These are phyloP conservation scores for Notothenia rossii DNA, from an alignment of 2,113 vertebrate species.

Conservation along the genomic window DNA sequence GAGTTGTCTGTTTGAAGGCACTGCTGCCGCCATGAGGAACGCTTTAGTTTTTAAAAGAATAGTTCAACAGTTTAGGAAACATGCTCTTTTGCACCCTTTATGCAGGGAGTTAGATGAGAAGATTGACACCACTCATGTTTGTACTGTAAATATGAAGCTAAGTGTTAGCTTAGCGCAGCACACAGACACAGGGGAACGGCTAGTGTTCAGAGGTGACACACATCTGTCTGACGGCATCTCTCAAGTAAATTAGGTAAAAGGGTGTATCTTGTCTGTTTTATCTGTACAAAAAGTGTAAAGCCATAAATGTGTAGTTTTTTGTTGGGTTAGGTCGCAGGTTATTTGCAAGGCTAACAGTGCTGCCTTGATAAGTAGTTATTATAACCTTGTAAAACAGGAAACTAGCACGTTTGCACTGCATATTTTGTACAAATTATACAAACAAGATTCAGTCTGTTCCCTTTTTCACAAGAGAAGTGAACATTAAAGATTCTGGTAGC, in stretches of 20 bases:
- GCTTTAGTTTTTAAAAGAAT: constrained; percentile 10
- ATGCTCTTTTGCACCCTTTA: not conserved
- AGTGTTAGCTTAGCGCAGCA: not conserved
- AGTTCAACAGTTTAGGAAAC: constrained; percentile 8
- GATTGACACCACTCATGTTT: not conserved
- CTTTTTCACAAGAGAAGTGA: not conserved
- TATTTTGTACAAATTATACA: not conserved
- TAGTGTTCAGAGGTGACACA: not conserved
- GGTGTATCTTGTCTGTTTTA: not conserved
- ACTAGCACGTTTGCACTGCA: not conserved
- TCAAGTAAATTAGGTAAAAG: not conserved
- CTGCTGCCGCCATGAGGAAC: not conserved
- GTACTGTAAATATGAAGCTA: not conserved
- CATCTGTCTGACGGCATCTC: not conserved
- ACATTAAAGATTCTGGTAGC: not conserved
- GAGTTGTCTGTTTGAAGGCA: constrained; percentile 39
- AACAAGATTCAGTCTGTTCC: too few species aligned
- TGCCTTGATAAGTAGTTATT: not conserved
- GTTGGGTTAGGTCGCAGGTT: not conserved
- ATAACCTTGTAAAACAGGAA: not conserved
- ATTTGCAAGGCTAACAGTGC: not conserved
- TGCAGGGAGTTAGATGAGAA: not conserved
- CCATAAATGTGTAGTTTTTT: not conserved
- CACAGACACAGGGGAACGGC: not conserved
- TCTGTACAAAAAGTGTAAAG: too few species aligned